A percentile compares a stretch with the other conserved stretches of the same genome.
These are phyloP conservation scores for Pseudoatta argentina DNA, from an alignment of 1,140 invertebrate species.

Conservation along the genomic window DNA sequence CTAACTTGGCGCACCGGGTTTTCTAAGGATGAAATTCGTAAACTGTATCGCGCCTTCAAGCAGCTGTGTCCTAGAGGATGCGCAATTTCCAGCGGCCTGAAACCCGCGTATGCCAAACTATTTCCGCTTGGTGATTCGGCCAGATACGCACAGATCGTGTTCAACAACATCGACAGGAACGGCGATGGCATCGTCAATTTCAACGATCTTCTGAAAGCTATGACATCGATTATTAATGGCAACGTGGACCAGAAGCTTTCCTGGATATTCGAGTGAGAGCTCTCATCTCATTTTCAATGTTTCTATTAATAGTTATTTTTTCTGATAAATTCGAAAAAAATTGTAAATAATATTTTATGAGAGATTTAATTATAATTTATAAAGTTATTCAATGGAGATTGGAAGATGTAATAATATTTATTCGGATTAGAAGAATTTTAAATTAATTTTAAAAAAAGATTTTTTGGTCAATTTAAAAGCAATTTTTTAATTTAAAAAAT, in stretches of 20 bases:
- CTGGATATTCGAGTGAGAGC: conserved; percentile 82
- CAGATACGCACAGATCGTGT: conserved; percentile 80
- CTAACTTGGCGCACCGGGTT: conserved; percentile 79
- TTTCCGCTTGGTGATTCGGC: conserved; percentile 81
- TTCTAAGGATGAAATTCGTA: conserved; percentile 78
- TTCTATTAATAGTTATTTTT: neutral
- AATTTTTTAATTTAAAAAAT: neutral
- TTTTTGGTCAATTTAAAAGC: neutral
- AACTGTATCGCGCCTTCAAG: conserved; percentile 81
- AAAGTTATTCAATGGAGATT: neutral
- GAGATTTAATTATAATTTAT: too few relatives aligned
- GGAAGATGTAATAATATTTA: neutral
- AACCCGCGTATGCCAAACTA: conserved; percentile 80
- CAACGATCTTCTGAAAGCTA: conserved; percentile 76
- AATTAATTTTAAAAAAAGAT: neutral
- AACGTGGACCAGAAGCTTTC: conserved; percentile 79
- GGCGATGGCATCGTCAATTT: conserved; percentile 81
- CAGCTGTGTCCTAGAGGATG: conserved; percentile 80
- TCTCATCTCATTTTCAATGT: neutral
- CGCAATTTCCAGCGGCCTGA: conserved; percentile 75
- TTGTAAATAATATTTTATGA: too few relatives aligned
- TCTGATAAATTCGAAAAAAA: neutral
- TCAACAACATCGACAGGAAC: conserved; percentile 80
- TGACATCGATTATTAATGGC: conserved; percentile 78
- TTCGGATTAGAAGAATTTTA: neutral